phyloP scores from a whole-genome alignment of 2,888 invertebrate species.

The Tetragnatha montana region DNA sequence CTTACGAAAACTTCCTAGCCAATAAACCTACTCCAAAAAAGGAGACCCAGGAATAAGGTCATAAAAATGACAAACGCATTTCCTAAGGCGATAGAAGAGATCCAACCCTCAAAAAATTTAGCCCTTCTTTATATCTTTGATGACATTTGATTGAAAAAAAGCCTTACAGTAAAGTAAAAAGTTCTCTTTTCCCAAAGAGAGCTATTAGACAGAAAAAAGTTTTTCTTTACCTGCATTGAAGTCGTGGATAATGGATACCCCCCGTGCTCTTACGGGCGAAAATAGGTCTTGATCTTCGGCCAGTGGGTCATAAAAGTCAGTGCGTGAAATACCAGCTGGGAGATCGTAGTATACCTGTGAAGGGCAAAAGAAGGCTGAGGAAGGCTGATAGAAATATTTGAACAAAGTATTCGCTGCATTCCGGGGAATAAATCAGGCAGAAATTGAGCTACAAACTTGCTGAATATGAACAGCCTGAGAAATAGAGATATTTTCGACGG shows the following conservation, averaged over 20 bases:
- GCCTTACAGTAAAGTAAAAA: constrained; percentile 54
- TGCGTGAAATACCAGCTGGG: constrained; percentile 32
- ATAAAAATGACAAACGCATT: constrained; percentile 61
- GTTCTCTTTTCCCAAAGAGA: constrained; percentile 10
- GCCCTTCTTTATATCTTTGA: constrained; percentile 37
- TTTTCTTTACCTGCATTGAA: constrained; percentile 63
- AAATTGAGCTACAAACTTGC: background rate
- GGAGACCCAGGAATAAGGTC: constrained; percentile 23
- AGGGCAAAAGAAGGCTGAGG: background rate
- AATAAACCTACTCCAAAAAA: constrained; percentile 29
- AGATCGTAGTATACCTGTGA: constrained; percentile 60
- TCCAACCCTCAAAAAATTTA: constrained; percentile 28
- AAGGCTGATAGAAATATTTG: constrained; percentile 11
- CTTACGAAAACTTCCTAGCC: constrained; percentile 24
- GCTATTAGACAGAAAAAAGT: constrained; percentile 48
- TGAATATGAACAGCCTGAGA: constrained; percentile 7
- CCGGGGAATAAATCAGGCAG: background rate
- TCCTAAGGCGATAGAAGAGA: constrained; percentile 53
- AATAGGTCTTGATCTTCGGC: constrained; percentile 29
- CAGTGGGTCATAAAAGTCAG: constrained; percentile 42
- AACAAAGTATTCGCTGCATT: constrained; percentile 1
- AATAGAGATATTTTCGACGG: background rate
- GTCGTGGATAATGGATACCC: constrained; percentile 60
- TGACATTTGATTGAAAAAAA: constrained; percentile 63
- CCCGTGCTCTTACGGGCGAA: constrained; percentile 10